Evolutionary conservation across 2,797 vertebrate genomes (phyloP).

Genomic region (Dendrocincla fuliginosa): DNA sequence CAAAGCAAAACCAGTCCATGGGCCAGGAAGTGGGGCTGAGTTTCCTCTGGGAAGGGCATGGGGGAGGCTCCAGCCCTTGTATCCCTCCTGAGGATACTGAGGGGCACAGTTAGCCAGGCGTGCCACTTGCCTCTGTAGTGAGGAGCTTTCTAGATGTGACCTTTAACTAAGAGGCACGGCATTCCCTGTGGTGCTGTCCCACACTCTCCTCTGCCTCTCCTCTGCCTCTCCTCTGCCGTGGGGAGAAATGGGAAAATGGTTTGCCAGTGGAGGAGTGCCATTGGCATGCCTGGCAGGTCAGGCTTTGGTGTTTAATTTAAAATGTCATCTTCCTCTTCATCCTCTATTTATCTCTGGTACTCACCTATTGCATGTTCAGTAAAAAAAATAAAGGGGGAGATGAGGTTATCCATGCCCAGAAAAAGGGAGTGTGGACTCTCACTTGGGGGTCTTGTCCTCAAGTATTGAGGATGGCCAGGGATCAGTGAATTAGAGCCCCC

Average conservation of each 20-base stretch:
- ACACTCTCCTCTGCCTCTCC: too few species aligned
- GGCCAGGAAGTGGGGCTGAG: not conserved
- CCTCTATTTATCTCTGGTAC: not conserved
- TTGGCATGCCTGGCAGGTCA: not conserved
- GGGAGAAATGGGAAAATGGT: not conserved
- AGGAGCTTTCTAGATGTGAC: not conserved
- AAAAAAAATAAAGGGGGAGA: not conserved
- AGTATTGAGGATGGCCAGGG: not conserved
- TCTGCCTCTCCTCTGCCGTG: accelerated
- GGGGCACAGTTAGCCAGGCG: accelerated
- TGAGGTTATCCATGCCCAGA: not conserved
- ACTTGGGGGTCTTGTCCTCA: accelerated
- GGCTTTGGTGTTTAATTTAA: not conserved
- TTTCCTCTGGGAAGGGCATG: not conserved
- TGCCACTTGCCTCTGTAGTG: not conserved
- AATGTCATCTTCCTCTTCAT: not conserved
- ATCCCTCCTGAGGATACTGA: accelerated
- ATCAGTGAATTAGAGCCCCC: not conserved
- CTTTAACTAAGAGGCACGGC: not conserved
- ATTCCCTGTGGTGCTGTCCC: not conserved
- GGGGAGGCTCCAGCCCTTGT: not conserved
- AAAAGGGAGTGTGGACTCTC: accelerated
- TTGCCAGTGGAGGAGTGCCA: not conserved
- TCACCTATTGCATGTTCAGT: not conserved
- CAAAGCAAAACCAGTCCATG: accelerated